Percentiles rank a stretch among this genome's conserved stretches.
phyloP scores from a whole-genome alignment of 2,888 invertebrate genomes.

The Drosophila neonasuta region DNA sequence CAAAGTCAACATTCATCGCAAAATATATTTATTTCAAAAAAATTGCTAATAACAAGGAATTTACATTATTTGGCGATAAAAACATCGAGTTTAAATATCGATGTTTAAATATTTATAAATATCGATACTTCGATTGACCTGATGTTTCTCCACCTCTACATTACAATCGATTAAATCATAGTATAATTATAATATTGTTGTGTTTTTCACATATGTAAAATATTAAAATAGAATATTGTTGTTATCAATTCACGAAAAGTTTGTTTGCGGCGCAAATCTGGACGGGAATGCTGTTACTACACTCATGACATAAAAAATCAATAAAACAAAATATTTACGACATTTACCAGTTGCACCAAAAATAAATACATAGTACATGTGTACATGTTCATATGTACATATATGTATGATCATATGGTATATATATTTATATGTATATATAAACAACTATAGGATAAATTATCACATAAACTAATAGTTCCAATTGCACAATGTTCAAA shows the following conservation, averaged over 20 bases:
- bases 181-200: constrained; percentile 46
- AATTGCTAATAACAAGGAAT: too few relatives aligned
- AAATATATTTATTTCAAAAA: too few relatives aligned
- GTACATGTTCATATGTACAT: constrained; percentile 19
- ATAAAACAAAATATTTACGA: constrained; percentile 15
- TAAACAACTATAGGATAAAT: constrained; percentile 34
- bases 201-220: constrained; percentile 35
- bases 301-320: constrained; percentile 12
- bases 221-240: constrained; percentile 16
- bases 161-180: constrained; percentile 43
- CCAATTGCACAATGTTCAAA: constrained; percentile 13
- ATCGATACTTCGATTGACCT: constrained; percentile 14
- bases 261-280: neutral
- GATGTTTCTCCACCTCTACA: neutral
- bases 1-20: too few relatives aligned
- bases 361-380: constrained; percentile 32
- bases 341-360: constrained; percentile 40
- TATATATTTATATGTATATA: constrained; percentile 19
- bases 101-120: neutral
- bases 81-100: neutral
- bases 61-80: too few relatives aligned
- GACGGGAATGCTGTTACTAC: constrained; percentile 9
- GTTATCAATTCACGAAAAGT: constrained; percentile 20
- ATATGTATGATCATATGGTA: constrained; percentile 34
- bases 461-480: constrained; percentile 27